Evolutionary conservation across 35 echinoderm and acorn worm species (phyloP).

Genomic region (Holothuria glaberrima): DNA sequence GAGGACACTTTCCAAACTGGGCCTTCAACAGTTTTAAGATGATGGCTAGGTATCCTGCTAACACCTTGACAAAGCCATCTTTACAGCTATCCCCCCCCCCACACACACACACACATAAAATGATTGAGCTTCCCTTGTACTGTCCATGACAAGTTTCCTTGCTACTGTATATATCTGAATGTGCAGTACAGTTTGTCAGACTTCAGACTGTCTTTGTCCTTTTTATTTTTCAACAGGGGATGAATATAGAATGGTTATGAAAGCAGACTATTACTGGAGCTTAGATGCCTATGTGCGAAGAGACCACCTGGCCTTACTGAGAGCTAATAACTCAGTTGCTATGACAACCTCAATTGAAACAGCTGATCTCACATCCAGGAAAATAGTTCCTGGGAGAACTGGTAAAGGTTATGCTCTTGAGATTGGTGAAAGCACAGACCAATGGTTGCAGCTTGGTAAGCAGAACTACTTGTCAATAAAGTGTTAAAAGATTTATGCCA

Average conservation of each 20-base stretch:
- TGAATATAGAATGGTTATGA: slow-evolving; percentile 30
- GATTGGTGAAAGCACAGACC: slow-evolving; percentile 57
- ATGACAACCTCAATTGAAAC: slow-evolving; percentile 57
- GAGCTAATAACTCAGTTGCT: slow-evolving; percentile 10
- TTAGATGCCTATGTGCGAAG: slow-evolving; percentile 75
- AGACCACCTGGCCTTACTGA: slow-evolving; percentile 44
- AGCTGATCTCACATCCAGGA: not conserved
- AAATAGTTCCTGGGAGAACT: slow-evolving; percentile 52
- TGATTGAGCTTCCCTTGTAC: too few relatives aligned
- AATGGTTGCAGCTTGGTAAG: slow-evolving; percentile 85
- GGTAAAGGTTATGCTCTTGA: slow-evolving; percentile 75
- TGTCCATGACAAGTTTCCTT: too few relatives aligned
- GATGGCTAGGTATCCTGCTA: too few relatives aligned
- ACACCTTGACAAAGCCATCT: too few relatives aligned
- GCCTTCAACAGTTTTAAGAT: too few relatives aligned
- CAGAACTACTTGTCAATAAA: not conserved
- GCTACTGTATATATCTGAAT: not conserved
- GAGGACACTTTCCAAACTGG: too few relatives aligned
- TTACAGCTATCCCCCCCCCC: too few relatives aligned
- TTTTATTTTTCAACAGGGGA: slow-evolving; percentile 25
- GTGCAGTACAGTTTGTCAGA: not conserved
- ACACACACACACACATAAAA: too few relatives aligned
- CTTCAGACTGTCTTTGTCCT: not conserved
- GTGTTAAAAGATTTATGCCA: too few relatives aligned
- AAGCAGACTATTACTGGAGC: slow-evolving; percentile 74